These are phyloP conservation scores for Hafferia zeledoni DNA, from an alignment of 2,797 vertebrate genomes.

Conservation along the genomic window DNA sequence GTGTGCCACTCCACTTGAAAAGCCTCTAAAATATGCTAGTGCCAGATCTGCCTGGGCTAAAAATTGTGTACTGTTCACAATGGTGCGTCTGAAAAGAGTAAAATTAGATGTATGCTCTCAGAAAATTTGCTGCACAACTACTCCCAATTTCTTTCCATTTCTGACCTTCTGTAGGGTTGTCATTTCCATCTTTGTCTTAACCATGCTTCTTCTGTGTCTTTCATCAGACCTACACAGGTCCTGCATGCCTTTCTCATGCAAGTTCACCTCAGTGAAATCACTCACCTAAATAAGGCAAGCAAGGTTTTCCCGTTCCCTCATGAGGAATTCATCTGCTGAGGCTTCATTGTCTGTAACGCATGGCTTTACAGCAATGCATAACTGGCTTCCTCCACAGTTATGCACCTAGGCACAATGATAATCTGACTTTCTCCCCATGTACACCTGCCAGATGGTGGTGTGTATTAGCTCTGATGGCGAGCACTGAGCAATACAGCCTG, in stretches of 20 bases:
- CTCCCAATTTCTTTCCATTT: background rate
- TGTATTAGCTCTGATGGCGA: background rate
- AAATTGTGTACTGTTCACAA: background rate
- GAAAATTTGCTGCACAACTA: background rate
- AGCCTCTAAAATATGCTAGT: background rate
- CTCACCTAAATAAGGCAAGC: accelerated
- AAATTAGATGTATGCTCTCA: background rate
- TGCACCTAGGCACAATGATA: accelerated
- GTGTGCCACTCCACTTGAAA: background rate
- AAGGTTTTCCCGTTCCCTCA: background rate
- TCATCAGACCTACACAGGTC: background rate
- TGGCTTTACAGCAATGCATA: too few species aligned
- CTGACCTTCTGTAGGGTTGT: background rate
- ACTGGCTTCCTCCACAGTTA: background rate
- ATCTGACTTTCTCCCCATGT: background rate
- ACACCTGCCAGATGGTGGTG: conserved; percentile 4
- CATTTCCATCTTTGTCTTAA: background rate
- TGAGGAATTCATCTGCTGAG: background rate
- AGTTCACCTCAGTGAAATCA: background rate
- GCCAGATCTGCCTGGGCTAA: background rate
- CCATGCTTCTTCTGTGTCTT: background rate
- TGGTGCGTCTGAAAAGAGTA: background rate
- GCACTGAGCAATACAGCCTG: conserved; percentile 25
- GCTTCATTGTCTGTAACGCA: background rate
- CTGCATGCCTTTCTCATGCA: background rate